Evolutionary conservation across 2,797 vertebrate species (phyloP).

Genomic region (Macrochelys suwanniensis): DNA sequence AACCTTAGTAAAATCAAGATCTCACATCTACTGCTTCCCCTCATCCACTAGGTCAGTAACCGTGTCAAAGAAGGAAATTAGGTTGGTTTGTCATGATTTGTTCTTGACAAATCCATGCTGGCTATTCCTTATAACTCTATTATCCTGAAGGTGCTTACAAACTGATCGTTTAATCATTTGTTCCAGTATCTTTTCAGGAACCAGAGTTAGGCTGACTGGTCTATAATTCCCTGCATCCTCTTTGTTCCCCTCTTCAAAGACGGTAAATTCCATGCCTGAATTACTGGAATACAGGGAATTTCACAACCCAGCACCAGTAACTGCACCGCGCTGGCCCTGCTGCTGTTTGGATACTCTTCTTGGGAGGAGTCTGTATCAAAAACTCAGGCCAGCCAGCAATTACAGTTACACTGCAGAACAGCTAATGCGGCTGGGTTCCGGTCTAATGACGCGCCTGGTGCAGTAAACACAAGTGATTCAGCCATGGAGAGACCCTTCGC

Average conservation of each 20-base stretch:
- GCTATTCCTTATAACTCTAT: not conserved
- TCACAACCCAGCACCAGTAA: not conserved
- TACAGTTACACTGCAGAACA: not conserved
- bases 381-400: not conserved
- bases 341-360: not conserved
- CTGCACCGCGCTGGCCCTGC: not conserved
- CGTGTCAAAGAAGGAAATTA: not conserved
- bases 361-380: not conserved
- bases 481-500: not conserved
- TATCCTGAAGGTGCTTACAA: not conserved
- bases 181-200: not conserved
- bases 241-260: not conserved
- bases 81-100: not conserved
- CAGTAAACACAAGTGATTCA: no score
- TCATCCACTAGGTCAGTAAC: not conserved
- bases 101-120: not conserved
- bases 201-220: not conserved
- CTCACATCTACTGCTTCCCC: not conserved
- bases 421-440: fast-evolving
- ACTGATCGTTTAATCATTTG: not conserved
- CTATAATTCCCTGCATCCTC: not conserved
- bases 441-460: not conserved
- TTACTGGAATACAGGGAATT: not conserved
- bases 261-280: not conserved
- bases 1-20: not conserved